phyloP scores from a whole-genome alignment of 92 coral and sea anemone species.

The Isaurus tuberculatus region DNA sequence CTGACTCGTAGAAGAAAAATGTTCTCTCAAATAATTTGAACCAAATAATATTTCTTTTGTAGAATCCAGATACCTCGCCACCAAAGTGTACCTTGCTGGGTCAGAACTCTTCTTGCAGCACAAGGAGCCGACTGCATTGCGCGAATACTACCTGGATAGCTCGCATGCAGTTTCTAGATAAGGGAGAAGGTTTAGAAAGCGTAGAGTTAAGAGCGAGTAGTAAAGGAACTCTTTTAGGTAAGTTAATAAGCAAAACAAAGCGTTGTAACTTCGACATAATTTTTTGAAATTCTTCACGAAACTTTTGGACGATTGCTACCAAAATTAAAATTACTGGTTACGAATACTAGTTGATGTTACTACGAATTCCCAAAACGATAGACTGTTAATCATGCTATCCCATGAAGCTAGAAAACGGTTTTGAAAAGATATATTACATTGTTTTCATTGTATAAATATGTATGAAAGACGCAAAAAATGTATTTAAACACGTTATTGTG shows the following conservation, averaged over 20 bases:
- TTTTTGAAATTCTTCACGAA: no score
- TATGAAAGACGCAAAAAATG: no score
- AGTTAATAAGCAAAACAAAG: neutral
- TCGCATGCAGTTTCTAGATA: constrained; percentile 12
- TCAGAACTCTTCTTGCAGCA: constrained; percentile 34
- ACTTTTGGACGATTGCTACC: no score
- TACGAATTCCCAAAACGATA: no score
- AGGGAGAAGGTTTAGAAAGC: constrained; percentile 41
- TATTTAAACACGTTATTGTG: no score
- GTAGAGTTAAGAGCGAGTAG: constrained; percentile 18
- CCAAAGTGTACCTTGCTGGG: constrained; percentile 42
- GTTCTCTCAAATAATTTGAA: neutral
- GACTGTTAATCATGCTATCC: no score
- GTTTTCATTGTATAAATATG: no score
- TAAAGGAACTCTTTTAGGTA: constrained; percentile 45
- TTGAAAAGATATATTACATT: no score
- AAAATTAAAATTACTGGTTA: no score
- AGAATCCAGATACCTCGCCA: constrained; percentile 48
- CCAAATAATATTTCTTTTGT: neutral
- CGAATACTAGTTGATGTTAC: no score
- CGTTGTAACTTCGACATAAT: no score
- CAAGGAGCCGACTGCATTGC: constrained; percentile 25
- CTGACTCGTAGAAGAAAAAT: neutral
- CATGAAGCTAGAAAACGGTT: no score
- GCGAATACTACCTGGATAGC: constrained; percentile 40